These are phyloP conservation scores for Ondatra zibethicus DNA, from an alignment of 2,113 vertebrate species.

Conservation along the genomic window DNA sequence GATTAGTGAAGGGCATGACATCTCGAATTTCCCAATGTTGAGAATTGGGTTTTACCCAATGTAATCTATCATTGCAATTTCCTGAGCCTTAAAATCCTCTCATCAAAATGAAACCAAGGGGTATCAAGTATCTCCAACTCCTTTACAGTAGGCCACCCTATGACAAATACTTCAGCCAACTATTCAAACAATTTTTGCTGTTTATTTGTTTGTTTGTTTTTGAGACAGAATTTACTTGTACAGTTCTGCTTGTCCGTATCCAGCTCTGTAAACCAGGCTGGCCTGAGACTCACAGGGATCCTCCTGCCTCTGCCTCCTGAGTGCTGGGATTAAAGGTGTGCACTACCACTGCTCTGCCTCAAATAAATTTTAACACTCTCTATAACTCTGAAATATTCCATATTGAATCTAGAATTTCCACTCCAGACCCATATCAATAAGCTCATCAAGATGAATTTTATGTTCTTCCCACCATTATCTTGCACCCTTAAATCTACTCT, in stretches of 20 bases:
- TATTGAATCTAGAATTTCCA: not conserved
- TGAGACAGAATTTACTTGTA: not conserved
- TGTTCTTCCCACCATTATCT: not conserved
- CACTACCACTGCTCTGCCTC: not conserved
- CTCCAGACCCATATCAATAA: not conserved
- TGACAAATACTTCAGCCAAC: not conserved
- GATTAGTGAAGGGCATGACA: no score
- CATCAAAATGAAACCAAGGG: not conserved
- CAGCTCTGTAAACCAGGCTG: not conserved
- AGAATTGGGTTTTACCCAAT: not conserved
- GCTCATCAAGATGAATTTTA: not conserved
- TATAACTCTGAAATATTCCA: not conserved
- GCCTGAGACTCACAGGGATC: not conserved
- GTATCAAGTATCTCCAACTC: not conserved
- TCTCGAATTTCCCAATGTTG: accelerated
- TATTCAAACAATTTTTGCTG: not conserved
- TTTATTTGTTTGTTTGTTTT: not conserved
- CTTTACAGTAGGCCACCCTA: not conserved
- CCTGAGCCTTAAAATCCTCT: not conserved
- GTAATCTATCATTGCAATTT: not conserved
- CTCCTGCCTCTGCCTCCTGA: not conserved
- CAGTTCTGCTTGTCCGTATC: not conserved
- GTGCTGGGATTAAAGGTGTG: not conserved
- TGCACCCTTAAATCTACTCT: not conserved
- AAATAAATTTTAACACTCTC: not conserved